Base-by-base conservation (phyloP, 2,113 vertebrate species). In the Silurus meridionalis region DNA sequence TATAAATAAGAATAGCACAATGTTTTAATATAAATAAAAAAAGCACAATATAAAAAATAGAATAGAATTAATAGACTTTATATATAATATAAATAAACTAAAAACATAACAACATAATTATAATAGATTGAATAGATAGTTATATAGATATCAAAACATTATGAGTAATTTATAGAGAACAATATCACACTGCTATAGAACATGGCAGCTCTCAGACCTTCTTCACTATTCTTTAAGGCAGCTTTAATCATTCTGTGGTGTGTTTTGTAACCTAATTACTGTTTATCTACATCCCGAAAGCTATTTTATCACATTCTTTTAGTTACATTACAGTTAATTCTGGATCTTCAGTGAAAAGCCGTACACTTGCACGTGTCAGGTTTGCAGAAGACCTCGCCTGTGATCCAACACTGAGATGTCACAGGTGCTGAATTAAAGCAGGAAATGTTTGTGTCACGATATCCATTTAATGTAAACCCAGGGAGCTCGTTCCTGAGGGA, bases 391-490 rank as follows among this genome's bases (percentile, higher is more conserved):
- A 50, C 46, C 57, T n/a, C 6, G 17, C 48, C 9, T 52, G 19
- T 7, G 50, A 52, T 5, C 71, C 17, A 50, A 28, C 64, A 64
- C 53, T 19, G 21, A 79, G 14, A 60, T 72, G 46, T 80, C 55
- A 53, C 17, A 63, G 69, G 66, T 52, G 48, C 17, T 72, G 71
- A 63, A 50, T 74, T 74, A 61, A 55, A 48, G 37, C 23, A 61
- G 57, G 19, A 46, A 25, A 7, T 58, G 25, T 58, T 66, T 74
- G 48, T 60, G 55, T 84, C 83, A 67, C 23, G 0, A 21, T 60
- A 69, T 17, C 50, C 25, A 6, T 80, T 74, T 84, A 57, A 60
- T 85, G 74, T 88, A 85, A 82, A 77, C 64, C 69, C 69, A 19
- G 21, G 17, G 2, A 19, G 55, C 23, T 74, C 7, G 6, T 72